A percentile compares a stretch with the other conserved stretches of the same genome.
Evolutionary conservation across 2,113 vertebrate species (phyloP).

Genomic region (Serilophus lunatus): DNA sequence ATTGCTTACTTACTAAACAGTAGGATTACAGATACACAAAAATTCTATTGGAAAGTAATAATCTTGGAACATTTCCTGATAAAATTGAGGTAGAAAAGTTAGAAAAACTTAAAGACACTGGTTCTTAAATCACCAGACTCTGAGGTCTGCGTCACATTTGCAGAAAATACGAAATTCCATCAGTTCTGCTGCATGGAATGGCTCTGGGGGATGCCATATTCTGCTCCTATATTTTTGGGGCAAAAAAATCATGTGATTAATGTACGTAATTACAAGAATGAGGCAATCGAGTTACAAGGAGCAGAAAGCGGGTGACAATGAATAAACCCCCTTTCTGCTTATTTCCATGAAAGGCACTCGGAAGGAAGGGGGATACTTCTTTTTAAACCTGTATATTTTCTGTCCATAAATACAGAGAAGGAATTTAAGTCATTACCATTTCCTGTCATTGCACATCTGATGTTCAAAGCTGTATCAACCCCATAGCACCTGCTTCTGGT

Average conservation of each 20-base stretch:
- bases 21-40: neutral
- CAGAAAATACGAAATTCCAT: neutral
- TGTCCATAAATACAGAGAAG: neutral
- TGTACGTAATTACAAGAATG: neutral
- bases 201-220: neutral
- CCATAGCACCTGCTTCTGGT: neutral
- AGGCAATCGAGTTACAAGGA: neutral
- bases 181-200: neutral
- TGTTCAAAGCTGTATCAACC: neutral
- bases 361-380: neutral
- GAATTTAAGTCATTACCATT: neutral
- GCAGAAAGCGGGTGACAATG: neutral
- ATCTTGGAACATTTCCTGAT: neutral
- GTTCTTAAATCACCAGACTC: neutral
- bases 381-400: neutral
- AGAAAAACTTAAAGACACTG: neutral
- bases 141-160: neutral
- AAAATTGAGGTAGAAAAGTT: fast-evolving
- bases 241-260: neutral
- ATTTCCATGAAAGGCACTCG: neutral
- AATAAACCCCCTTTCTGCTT: neutral
- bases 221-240: neutral
- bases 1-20: neutral
- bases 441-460: neutral
- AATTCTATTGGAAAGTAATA: neutral